Conservation (phyloP, 64 coral and sea anemone species). For the Stichodactyla helianthus region DNA sequence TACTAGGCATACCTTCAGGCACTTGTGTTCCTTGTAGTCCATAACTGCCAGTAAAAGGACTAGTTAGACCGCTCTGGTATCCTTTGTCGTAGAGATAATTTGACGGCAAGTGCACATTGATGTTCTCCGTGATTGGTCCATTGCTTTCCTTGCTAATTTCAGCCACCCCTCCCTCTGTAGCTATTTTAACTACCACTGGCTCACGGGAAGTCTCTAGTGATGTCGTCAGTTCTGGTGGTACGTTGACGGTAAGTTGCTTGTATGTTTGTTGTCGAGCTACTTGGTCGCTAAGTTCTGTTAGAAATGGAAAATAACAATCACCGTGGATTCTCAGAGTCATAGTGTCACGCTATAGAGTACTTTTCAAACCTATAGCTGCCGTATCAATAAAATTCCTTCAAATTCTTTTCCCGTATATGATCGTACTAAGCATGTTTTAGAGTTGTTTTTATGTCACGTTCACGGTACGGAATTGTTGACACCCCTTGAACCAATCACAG, state of each 20-base stretch:
- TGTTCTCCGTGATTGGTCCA: constrained; percentile 74
- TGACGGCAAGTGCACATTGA: constrained; percentile 50
- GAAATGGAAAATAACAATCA: background rate
- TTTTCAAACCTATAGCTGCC: too few species aligned
- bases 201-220: constrained; percentile 65
- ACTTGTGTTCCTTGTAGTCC: background rate
- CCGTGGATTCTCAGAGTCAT: background rate
- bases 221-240: constrained; percentile 73
- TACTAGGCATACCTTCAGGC: constrained; percentile 4
- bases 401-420: too few species aligned
- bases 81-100: background rate
- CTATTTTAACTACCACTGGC: constrained; percentile 81
- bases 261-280: background rate
- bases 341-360: background rate
- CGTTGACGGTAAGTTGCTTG: constrained; percentile 70
- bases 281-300: background rate
- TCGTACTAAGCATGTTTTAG: too few species aligned
- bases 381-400: too few species aligned
- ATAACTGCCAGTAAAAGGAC: background rate
- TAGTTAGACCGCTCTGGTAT: background rate
- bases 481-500: too few species aligned
- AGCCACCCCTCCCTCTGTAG: constrained; percentile 71
- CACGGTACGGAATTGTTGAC: too few species aligned
- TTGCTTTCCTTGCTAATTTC: constrained; percentile 46
- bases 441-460: too few species aligned